Evolutionary conservation across 2,888 invertebrate genomes (phyloP).

Genomic region (Blastobasis lacticolella): DNA sequence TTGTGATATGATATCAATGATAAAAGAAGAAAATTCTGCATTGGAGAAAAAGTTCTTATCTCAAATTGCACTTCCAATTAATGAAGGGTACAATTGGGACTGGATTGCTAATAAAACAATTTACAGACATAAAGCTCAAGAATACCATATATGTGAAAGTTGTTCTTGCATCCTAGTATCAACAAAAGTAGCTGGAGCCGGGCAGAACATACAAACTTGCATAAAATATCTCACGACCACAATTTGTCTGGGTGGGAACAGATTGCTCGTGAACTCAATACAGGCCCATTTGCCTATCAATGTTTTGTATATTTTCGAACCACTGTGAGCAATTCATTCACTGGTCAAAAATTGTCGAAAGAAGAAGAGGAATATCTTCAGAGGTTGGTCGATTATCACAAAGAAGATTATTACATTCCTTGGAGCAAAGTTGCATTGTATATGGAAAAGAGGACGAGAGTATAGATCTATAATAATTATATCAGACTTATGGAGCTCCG

Average conservation of each 20-base stretch:
- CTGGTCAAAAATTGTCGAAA: conserved; percentile 74
- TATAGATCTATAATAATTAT: conserved; percentile 78
- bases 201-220: too few species aligned
- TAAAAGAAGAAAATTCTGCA: too few species aligned
- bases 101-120: too few species aligned
- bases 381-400: conserved; percentile 76
- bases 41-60: too few species aligned
- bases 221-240: too few species aligned
- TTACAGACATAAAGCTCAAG: too few species aligned
- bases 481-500: conserved; percentile 47
- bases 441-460: conserved; percentile 77
- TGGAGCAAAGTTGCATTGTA: conserved; percentile 81
- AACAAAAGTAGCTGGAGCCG: too few species aligned
- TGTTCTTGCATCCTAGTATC: too few species aligned
- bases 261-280: conserved; percentile 74
- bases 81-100: too few species aligned
- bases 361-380: conserved; percentile 80
- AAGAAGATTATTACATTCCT: conserved; percentile 79
- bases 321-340: conserved; percentile 42
- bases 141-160: too few species aligned
- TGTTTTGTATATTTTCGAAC: conserved; percentile 80
- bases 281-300: conserved; percentile 78
- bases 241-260: conserved; percentile 78
- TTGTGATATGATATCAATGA: too few species aligned
- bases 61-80: too few species aligned